Conservation (phyloP, 2,797 vertebrate genomes). For the Apogon talboti region DNA sequence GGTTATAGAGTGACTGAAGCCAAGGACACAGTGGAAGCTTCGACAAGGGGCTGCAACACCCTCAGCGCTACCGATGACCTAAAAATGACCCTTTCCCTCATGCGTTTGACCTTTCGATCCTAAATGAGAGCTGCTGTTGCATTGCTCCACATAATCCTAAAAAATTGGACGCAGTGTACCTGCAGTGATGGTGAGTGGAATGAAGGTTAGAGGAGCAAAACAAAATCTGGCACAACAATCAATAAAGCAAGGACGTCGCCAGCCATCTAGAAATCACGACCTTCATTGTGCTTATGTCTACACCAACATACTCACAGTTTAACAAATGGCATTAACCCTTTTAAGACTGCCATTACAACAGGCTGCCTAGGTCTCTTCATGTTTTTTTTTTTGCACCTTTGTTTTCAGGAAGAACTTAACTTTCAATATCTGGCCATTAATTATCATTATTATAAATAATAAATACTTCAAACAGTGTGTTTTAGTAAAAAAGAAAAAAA, state of each 20-base stretch:
- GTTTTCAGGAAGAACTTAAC: no score
- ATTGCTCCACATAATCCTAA: conserved; percentile 2
- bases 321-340: neutral
- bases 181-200: conserved; percentile 15
- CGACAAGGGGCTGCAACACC: conserved; percentile 8
- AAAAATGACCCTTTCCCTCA: neutral
- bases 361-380: no score
- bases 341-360: no score
- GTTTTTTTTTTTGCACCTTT: no score
- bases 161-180: conserved; percentile 6
- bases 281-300: conserved; percentile 5
- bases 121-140: neutral
- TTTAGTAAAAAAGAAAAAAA: no score
- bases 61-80: neutral
- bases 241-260: conserved; percentile 15
- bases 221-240: conserved; percentile 25
- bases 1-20: conserved; percentile 24
- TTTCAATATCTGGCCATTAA: no score
- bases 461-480: no score
- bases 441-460: no score
- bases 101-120: neutral
- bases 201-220: conserved; percentile 27
- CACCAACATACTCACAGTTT: neutral
- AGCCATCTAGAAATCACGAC: conserved; percentile 16
- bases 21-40: conserved; percentile 15